Percentiles rank a stretch among this genome's conserved stretches.
Evolutionary conservation across 2,888 invertebrate species (phyloP).

Genomic region (Sminthurides aquaticus): DNA sequence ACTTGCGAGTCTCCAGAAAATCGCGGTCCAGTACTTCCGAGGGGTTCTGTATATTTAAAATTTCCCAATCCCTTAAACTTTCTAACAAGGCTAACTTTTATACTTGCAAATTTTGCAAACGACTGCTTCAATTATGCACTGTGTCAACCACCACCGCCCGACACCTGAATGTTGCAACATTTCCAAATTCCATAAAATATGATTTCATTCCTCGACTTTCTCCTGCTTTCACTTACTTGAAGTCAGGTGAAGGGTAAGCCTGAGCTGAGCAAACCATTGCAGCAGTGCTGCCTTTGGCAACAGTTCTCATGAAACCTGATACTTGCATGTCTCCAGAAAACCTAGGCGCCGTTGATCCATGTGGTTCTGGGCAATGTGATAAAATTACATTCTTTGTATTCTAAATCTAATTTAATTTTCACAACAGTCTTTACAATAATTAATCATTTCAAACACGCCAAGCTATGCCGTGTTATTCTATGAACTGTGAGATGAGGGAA

Average conservation of each 20-base stretch:
- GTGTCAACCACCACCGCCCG: too few relatives aligned
- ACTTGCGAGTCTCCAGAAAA: slow-evolving; percentile 46
- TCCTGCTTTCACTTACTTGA: slow-evolving; percentile 17
- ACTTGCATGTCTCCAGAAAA: slow-evolving; percentile 46
- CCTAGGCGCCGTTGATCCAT: slow-evolving; percentile 48
- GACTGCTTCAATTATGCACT: too few relatives aligned
- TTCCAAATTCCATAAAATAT: too few relatives aligned
- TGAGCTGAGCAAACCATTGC: slow-evolving; percentile 39
- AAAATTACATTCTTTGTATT: too few relatives aligned
- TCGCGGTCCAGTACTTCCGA: slow-evolving; percentile 48
- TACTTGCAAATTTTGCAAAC: too few relatives aligned
- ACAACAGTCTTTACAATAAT: too few relatives aligned
- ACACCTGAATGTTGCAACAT: not conserved
- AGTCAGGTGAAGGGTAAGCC: slow-evolving; percentile 31
- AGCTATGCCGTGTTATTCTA: too few relatives aligned
- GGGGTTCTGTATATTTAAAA: slow-evolving; percentile 46
- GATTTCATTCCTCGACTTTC: not conserved
- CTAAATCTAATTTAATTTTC: too few relatives aligned
- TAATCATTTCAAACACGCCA: too few relatives aligned
- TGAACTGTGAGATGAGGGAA: too few relatives aligned
- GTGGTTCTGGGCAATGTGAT: slow-evolving; percentile 46
- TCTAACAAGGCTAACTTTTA: not conserved
- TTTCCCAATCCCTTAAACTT: not conserved
- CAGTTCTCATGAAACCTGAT: slow-evolving; percentile 20
- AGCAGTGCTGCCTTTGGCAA: slow-evolving; percentile 30